These are phyloP conservation scores for Proales similis DNA, from an alignment of 1,140 invertebrate species.

Conservation along the genomic window DNA sequence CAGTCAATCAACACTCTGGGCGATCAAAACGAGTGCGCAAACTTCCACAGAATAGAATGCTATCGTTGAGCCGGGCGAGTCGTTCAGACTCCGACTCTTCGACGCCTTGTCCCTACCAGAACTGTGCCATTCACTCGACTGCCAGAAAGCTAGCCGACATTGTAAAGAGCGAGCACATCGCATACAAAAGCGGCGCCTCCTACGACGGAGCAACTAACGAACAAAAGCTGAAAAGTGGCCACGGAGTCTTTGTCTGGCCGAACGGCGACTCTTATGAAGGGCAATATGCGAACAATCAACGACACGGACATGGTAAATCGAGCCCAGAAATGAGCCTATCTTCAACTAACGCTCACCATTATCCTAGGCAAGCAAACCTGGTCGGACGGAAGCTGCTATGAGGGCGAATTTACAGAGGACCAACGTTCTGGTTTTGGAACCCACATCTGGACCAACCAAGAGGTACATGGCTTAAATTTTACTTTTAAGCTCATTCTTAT, in stretches of 20 bases:
- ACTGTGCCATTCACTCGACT: no score
- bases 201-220: constrained; percentile 45
- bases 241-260: constrained; percentile 49
- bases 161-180: constrained; percentile 32
- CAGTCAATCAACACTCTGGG: no score
- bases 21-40: no score
- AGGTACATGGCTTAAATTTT: constrained; percentile 38
- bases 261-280: constrained; percentile 51
- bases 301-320: constrained; percentile 46
- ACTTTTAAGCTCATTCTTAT: background rate
- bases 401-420: constrained; percentile 48
- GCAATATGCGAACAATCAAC: constrained; percentile 44
- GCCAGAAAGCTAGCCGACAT: no score
- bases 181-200: constrained; percentile 48
- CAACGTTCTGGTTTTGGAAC: constrained; percentile 46
- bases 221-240: constrained; percentile 45
- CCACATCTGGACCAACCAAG: constrained; percentile 45
- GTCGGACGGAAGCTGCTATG: constrained; percentile 48
- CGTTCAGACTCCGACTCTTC: no score
- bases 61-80: no score
- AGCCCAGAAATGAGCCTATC: background rate
- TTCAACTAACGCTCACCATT: constrained; percentile 3
- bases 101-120: no score
- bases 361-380: constrained; percentile 46
- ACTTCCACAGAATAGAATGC: no score